Percentiles rank a stretch among this genome's conserved stretches.
Conservation (phyloP, 2,888 invertebrate genomes). For the Philhelius pedissequus region DNA sequence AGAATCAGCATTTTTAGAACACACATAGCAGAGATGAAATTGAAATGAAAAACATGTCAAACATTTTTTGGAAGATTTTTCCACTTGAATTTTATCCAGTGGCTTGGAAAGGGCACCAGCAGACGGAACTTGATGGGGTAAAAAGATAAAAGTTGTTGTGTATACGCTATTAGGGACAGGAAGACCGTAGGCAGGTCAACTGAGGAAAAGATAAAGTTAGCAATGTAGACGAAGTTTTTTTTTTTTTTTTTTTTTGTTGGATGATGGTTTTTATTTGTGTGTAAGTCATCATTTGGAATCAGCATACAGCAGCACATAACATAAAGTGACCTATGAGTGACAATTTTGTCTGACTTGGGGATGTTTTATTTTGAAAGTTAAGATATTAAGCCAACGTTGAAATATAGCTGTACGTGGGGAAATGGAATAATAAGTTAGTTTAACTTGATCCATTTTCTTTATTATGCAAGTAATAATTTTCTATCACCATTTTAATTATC, state of each 20-base stretch:
- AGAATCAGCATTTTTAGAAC: conserved; percentile 34
- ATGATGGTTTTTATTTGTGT: neutral
- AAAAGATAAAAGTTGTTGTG: neutral
- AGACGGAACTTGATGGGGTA: neutral
- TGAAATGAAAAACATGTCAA: conserved; percentile 64
- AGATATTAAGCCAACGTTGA: conserved; percentile 2
- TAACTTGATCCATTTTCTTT: neutral
- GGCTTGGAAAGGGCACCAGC: neutral
- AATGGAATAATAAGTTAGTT: neutral
- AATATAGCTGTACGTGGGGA: neutral
- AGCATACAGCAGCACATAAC: conserved; percentile 5
- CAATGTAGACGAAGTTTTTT: neutral
- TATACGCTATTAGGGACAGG: neutral
- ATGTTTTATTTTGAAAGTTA: neutral
- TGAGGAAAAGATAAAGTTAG: conserved; percentile 1
- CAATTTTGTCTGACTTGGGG: neutral
- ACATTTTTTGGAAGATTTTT: conserved; percentile 29
- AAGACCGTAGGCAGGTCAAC: neutral
- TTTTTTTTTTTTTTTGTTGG: neutral
- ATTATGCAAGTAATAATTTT: neutral
- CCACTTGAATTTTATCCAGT: conserved; percentile 11
- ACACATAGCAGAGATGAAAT: conserved; percentile 19
- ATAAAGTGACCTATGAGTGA: neutral
- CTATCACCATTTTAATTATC: neutral
- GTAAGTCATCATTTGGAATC: neutral